Percentiles rank a stretch among this genome's conserved stretches.
These are phyloP conservation scores for Platyura marginata DNA, from an alignment of 1,140 invertebrate species.

Conservation along the genomic window DNA sequence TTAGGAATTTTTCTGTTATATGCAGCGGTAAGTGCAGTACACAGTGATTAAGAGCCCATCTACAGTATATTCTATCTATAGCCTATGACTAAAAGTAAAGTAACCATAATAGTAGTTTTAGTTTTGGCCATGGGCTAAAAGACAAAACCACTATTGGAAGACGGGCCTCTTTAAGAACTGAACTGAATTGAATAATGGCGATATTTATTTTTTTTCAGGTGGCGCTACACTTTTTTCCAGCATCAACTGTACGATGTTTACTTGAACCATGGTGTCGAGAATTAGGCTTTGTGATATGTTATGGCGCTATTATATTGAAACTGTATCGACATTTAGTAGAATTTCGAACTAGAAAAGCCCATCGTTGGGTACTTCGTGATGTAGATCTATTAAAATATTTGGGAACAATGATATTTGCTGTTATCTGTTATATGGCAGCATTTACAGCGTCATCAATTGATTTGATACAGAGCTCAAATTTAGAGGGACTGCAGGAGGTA, in stretches of 20 bases:
- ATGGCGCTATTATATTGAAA: conserved; percentile 77
- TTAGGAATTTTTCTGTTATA: conserved; percentile 71
- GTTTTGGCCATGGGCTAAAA: too few species aligned
- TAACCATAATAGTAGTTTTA: too few species aligned
- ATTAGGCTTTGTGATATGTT: conserved; percentile 76
- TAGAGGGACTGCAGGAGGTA: conserved; percentile 25
- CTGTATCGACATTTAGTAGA: conserved; percentile 69
- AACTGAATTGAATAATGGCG: neutral
- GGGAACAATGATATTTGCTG: conserved; percentile 51
- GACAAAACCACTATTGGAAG: too few species aligned
- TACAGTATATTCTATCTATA: too few species aligned
- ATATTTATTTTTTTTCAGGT: conserved; percentile 38
- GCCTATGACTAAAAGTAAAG: too few species aligned
- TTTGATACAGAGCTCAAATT: conserved; percentile 28
- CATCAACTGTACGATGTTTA: conserved; percentile 53
- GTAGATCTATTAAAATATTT: conserved; percentile 66
- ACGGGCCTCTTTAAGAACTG: neutral
- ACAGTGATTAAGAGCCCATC: too few species aligned
- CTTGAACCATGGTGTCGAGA: conserved; percentile 76
- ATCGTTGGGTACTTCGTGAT: conserved; percentile 69
- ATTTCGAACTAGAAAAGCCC: conserved; percentile 72
- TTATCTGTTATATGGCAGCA: conserved; percentile 66
- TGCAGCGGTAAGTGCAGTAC: conserved; percentile 66
- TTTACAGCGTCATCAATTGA: conserved; percentile 56
- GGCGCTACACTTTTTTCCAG: conserved; percentile 61